phyloP scores from a whole-genome alignment of 2,113 vertebrate species.

The Crotalus viridis region DNA sequence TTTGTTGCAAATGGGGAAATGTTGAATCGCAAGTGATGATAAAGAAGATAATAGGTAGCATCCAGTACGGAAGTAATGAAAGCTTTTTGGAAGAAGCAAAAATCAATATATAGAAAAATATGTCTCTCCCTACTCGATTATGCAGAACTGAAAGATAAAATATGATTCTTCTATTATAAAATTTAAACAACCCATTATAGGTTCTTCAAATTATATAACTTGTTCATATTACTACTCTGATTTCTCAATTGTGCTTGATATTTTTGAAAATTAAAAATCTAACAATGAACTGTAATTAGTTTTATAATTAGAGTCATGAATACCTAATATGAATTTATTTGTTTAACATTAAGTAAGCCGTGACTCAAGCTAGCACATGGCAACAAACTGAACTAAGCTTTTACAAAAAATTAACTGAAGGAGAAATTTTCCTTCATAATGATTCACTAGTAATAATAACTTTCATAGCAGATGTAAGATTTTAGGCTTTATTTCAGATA shows the following conservation, averaged over 20 bases:
- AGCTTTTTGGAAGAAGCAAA: background rate
- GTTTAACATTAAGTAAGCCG: background rate
- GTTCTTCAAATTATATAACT: background rate
- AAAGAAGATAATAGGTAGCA: background rate
- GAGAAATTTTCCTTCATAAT: background rate
- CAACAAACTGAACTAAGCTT: background rate
- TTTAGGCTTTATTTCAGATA: background rate
- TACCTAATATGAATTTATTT: background rate
- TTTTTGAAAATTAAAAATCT: background rate
- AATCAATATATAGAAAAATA: background rate
- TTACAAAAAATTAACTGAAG: background rate
- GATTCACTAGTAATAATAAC: background rate
- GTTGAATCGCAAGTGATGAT: background rate
- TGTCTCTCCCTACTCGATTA: background rate
- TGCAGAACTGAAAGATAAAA: background rate
- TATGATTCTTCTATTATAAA: background rate
- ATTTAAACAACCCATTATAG: background rate
- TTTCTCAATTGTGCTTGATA: background rate
- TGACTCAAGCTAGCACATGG: background rate
- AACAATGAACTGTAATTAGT: background rate
- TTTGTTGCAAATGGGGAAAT: background rate
- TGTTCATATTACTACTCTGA: background rate
- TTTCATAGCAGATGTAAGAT: background rate
- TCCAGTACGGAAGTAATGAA: background rate
- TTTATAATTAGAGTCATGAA: background rate